Conservation (phyloP, 64 coral and sea anemone genomes). For the Platygyra sinensis region DNA sequence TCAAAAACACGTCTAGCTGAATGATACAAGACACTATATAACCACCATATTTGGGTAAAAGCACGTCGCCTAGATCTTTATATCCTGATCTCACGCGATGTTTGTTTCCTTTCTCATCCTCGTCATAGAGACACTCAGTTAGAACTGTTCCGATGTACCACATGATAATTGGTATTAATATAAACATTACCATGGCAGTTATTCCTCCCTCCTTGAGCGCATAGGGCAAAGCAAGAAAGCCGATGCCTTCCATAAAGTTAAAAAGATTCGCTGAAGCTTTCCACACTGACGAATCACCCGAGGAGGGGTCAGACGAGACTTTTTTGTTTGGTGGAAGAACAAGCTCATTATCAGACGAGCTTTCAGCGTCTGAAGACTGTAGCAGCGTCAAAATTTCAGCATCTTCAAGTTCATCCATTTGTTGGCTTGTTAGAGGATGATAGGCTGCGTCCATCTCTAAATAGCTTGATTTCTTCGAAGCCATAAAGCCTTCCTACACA, state of each 20-base stretch:
- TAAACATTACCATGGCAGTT: neutral
- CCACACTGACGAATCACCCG: neutral
- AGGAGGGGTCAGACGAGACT: neutral
- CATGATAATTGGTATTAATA: neutral
- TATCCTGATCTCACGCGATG: constrained; percentile 12
- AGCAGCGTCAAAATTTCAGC: neutral
- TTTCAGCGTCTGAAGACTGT: neutral
- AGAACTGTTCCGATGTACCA: constrained; percentile 17
- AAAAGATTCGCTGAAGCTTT: constrained; percentile 12
- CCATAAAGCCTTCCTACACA: too few species aligned
- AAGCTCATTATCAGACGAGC: neutral
- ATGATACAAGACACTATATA: neutral
- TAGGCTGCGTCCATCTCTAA: neutral
- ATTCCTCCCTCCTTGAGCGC: constrained; percentile 18
- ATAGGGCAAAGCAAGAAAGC: constrained; percentile 42
- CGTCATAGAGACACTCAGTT: constrained; percentile 29
- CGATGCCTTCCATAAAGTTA: constrained; percentile 55
- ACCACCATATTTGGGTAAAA: neutral
- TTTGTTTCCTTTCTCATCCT: neutral
- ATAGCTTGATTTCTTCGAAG: neutral
- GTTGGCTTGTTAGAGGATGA: neutral
- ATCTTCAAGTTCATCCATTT: neutral
- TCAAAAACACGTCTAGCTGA: neutral
- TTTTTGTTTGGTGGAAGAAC: neutral
- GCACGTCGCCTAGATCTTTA: constrained; percentile 5